These are phyloP conservation scores for Drosophila fungiperda DNA, from an alignment of 2,888 invertebrate species.

Conservation along the genomic window DNA sequence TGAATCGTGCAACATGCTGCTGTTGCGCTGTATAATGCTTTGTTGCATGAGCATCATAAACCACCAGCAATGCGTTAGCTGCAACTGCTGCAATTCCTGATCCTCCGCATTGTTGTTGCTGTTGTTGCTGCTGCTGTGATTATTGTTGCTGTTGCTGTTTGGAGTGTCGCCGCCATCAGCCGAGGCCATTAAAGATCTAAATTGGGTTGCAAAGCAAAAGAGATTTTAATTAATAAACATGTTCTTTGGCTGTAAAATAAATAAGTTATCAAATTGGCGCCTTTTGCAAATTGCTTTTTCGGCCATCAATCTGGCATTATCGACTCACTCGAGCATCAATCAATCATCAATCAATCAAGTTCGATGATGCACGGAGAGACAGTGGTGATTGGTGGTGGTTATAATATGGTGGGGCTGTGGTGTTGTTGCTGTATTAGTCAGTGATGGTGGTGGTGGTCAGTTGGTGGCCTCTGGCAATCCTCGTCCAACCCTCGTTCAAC, in stretches of 20 bases:
- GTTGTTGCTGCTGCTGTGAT: constrained; percentile 58
- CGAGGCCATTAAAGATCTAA: constrained; percentile 82
- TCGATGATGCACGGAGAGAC: constrained; percentile 39
- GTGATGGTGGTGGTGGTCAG: constrained; percentile 33
- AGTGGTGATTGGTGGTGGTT: constrained; percentile 32
- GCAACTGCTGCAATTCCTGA: constrained; percentile 66
- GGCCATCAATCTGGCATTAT: constrained; percentile 60
- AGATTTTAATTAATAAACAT: constrained; percentile 16
- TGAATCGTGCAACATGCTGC: constrained; percentile 29
- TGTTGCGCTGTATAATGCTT: constrained; percentile 71
- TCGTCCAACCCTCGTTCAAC: constrained; percentile 55
- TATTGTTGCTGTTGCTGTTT: constrained; percentile 31
- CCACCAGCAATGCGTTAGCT: constrained; percentile 83
- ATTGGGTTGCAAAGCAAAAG: constrained; percentile 2
- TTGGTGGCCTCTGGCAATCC: constrained; percentile 27
- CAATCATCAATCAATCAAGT: constrained; percentile 54
- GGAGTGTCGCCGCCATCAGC: constrained; percentile 50
- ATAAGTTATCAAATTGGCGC: constrained; percentile 44
- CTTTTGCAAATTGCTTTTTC: constrained; percentile 2
- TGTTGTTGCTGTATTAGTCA: constrained; percentile 29
- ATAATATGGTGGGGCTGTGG: constrained; percentile 24
- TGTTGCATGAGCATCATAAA: constrained; percentile 84
- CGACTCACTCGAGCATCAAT: constrained; percentile 83
- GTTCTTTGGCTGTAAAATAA: constrained; percentile 7
- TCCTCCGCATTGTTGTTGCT: constrained; percentile 50